Percentiles rank a stretch among this genome's conserved stretches.
These are phyloP conservation scores for Atta colombica DNA, from an alignment of 1,140 invertebrate genomes.

Conservation along the genomic window DNA sequence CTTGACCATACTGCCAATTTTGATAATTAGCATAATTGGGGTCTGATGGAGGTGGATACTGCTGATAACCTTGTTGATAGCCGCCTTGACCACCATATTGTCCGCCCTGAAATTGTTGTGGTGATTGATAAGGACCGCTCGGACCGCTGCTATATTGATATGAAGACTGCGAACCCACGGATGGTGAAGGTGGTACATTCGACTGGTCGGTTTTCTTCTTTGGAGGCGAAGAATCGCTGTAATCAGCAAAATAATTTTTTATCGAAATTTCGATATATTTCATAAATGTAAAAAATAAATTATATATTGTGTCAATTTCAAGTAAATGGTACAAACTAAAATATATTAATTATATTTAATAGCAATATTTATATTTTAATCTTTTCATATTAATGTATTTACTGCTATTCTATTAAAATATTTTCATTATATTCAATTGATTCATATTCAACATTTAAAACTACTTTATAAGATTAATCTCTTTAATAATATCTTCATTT, in stretches of 20 bases:
- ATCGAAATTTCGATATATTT: neutral
- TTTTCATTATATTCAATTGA: neutral
- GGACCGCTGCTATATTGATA: conserved; percentile 86
- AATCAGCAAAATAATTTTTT: conserved; percentile 27
- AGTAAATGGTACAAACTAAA: neutral
- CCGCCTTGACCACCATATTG: conserved; percentile 87
- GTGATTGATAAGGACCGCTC: conserved; percentile 83
- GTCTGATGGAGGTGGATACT: conserved; percentile 88
- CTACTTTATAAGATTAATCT: neutral
- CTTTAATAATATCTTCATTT: conserved; percentile 9
- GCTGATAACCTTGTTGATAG: conserved; percentile 88
- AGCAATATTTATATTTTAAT: neutral
- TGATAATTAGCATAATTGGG: conserved; percentile 88
- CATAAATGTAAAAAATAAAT: neutral
- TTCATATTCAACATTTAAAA: neutral
- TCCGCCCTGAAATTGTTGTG: conserved; percentile 86
- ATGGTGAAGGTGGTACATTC: conserved; percentile 85
- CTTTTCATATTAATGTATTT: neutral
- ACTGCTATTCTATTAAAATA: neutral
- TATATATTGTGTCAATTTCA: neutral
- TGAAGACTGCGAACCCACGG: conserved; percentile 85
- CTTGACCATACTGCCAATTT: conserved; percentile 90
- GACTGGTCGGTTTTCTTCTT: conserved; percentile 87
- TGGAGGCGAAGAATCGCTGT: conserved; percentile 85
- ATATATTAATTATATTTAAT: conserved; percentile 19